phyloP scores from a whole-genome alignment of 2,113 vertebrate species.

The Cathartes aura region DNA sequence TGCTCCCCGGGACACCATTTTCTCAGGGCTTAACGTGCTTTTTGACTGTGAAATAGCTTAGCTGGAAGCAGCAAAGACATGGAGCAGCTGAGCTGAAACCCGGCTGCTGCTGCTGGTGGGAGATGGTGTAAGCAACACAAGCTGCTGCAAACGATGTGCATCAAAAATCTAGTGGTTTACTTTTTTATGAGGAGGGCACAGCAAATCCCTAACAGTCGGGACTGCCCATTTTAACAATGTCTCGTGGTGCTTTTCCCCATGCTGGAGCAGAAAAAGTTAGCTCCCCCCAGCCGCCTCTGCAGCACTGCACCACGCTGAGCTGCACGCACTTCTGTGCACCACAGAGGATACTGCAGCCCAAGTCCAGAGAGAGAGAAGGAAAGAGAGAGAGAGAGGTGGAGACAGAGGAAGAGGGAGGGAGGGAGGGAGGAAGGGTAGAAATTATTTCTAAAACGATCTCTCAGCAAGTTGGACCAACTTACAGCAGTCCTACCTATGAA shows the following conservation, averaged over 20 bases:
- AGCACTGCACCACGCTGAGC: fast-evolving
- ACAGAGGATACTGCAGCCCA: not conserved
- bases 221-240: not conserved
- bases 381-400: too few species aligned
- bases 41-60: not conserved
- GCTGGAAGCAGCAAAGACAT: not conserved
- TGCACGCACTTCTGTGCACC: not conserved
- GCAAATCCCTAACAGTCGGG: not conserved
- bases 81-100: not conserved
- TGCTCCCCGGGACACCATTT: not conserved
- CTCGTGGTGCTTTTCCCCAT: not conserved
- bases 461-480: not conserved
- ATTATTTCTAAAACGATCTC: not conserved
- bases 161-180: not conserved
- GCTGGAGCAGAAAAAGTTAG: not conserved
- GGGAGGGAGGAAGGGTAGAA: not conserved
- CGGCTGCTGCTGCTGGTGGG: not conserved
- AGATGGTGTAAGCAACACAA: fast-evolving
- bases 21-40: not conserved
- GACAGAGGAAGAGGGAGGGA: not conserved
- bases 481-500: not conserved
- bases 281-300: not conserved
- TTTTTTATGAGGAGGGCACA: not conserved
- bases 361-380: not conserved
- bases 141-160: not conserved